Percentiles rank a stretch among this genome's conserved stretches.
phyloP scores from a whole-genome alignment of 1,140 invertebrate species.

The Leptopilina clavipes region DNA sequence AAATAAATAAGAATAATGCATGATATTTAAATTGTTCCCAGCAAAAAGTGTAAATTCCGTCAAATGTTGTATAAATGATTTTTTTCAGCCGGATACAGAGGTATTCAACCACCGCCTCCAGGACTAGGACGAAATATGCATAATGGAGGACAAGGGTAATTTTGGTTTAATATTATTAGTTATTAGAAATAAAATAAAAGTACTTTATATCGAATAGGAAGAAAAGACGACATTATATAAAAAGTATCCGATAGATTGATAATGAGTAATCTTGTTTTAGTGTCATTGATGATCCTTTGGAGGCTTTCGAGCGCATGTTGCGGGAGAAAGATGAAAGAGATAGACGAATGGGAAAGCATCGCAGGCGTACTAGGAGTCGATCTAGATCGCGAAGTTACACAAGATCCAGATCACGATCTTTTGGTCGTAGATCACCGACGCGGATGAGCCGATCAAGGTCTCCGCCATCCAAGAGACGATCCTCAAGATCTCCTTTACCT shows the following conservation, averaged over 20 bases:
- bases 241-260: not conserved
- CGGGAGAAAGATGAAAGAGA: slow-evolving; percentile 87
- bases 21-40: too few relatives aligned
- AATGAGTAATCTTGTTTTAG: slow-evolving; percentile 66
- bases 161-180: not conserved
- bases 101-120: slow-evolving; percentile 70
- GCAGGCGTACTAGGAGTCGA: slow-evolving; percentile 73
- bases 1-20: too few relatives aligned
- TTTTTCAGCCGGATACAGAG: slow-evolving; percentile 67
- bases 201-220: too few relatives aligned
- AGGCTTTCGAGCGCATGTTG: slow-evolving; percentile 89
- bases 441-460: slow-evolving; percentile 70
- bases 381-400: slow-evolving; percentile 76
- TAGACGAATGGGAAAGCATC: slow-evolving; percentile 79
- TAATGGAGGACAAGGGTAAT: slow-evolving; percentile 72
- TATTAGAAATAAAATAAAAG: too few relatives aligned
- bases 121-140: slow-evolving; percentile 69
- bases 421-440: slow-evolving; percentile 65
- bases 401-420: slow-evolving; percentile 72
- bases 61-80: not conserved
- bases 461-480: slow-evolving; percentile 65
- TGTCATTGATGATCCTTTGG: slow-evolving; percentile 87
- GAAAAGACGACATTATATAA: too few relatives aligned
- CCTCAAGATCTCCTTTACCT: slow-evolving; percentile 66
- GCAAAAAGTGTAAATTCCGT: too few relatives aligned